These are phyloP conservation scores for Eudasyphora cyanicolor DNA, from an alignment of 2,888 invertebrate species.

Conservation along the genomic window DNA sequence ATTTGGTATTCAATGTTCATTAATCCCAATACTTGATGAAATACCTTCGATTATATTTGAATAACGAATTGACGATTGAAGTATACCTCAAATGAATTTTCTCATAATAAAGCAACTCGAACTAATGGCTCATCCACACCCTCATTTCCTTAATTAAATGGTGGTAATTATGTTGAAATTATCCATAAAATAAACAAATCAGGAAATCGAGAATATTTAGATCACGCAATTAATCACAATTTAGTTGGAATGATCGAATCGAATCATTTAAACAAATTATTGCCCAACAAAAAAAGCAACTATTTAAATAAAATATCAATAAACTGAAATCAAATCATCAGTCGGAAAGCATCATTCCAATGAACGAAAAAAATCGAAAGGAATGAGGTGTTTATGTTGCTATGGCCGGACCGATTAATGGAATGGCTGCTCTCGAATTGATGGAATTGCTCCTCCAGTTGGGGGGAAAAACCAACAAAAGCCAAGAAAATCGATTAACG, in stretches of 20 bases:
- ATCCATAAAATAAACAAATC: neutral
- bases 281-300: constrained; percentile 8
- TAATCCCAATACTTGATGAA: too few relatives aligned
- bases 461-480: constrained; percentile 3
- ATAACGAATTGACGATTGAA: too few relatives aligned
- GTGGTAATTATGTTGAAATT: constrained; percentile 6
- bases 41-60: too few relatives aligned
- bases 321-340: constrained; percentile 37
- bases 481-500: constrained; percentile 57
- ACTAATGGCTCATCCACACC: neutral
- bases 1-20: neutral
- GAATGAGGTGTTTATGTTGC: constrained; percentile 46
- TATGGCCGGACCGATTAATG: neutral
- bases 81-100: too few relatives aligned
- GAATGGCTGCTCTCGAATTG: neutral
- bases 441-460: neutral
- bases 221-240: constrained; percentile 31
- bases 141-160: neutral
- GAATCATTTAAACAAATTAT: constrained; percentile 49
- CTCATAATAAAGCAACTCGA: neutral
- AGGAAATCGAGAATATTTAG: constrained; percentile 9
- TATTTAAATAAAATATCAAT: constrained; percentile 15
- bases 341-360: constrained; percentile 10
- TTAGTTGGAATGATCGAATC: constrained; percentile 34
- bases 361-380: constrained; percentile 14